Base-by-base conservation (phyloP, 2,888 invertebrate species). In the Drosophila glabriapex region DNA sequence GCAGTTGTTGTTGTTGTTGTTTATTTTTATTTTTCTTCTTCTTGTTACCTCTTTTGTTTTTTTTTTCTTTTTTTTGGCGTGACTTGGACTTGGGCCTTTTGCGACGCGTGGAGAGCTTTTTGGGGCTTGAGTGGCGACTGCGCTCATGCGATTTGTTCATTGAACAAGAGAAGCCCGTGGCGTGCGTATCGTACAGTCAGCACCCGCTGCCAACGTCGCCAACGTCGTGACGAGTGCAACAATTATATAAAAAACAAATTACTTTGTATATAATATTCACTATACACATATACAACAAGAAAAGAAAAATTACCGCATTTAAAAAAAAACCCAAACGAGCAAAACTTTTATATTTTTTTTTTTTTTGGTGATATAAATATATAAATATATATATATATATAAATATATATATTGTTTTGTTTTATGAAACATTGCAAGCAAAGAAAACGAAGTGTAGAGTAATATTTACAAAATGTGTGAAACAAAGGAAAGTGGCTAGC, bases 101-200 rank as follows among this genome's bases (percentile, higher is more conserved):
- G 63, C 35, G 50, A 50, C 25, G 46, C 25, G 46, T 46, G 46
- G 2, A 54, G 71, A 82, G 80, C 80, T 82, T 80, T 77, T 80
- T 61, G 64, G 70, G 73, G 74, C 77, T 71, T 72, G 64, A 73
- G 62, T 68, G 60, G 75, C 54, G 68, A 54, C 77, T 76, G 73
- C 65, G 77, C 68, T 76, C 73, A 78, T 67, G 73, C 80, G 78
- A 76, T 77, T 76, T 80, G 88, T 71, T 90, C 92, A 91, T 92
- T 91, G 88, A 85, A 86, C 78, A 82, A 88, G 81, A 73, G 81
- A 91, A 84, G 85, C 80, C 80, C 83, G 82, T 80, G 76, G 83
- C 83, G 89, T 80, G 83, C 85, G 85, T 87, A 90, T 79, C 80
- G 82, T 77, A 78, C 64, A 68, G 68, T 62, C 50, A 69, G 73